A percentile compares a stretch with the other conserved stretches of the same genome.
Evolutionary conservation across 1,140 invertebrate genomes (phyloP).

Genomic region (Ericerus pela): DNA sequence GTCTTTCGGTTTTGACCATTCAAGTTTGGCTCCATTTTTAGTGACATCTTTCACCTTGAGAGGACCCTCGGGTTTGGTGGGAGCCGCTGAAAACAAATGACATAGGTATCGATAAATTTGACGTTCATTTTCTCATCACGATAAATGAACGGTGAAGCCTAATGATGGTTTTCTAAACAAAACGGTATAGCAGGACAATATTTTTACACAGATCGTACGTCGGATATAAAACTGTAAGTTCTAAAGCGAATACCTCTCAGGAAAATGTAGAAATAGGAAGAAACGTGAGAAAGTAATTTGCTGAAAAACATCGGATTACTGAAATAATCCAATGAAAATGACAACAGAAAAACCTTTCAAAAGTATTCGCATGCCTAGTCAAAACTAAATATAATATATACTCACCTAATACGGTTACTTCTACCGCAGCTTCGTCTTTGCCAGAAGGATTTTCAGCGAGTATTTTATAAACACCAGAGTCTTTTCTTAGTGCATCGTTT

Average conservation of each 20-base stretch:
- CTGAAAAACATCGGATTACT: slow-evolving; percentile 15
- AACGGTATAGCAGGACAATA: no score
- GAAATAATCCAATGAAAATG: slow-evolving; percentile 6
- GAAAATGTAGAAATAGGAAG: no score
- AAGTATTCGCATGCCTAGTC: background rate
- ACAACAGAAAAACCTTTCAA: slow-evolving; percentile 6
- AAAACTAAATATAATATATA: slow-evolving; percentile 18
- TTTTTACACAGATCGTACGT: no score
- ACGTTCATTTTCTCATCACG: background rate
- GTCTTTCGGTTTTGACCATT: slow-evolving; percentile 95
- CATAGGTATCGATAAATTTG: background rate
- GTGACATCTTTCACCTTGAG: slow-evolving; percentile 85
- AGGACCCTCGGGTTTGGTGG: slow-evolving; percentile 74
- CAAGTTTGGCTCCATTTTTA: slow-evolving; percentile 77
- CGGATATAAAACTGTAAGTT: no score
- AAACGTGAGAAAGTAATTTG: no score
- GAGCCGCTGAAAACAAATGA: slow-evolving; percentile 40
- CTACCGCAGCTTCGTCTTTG: slow-evolving; percentile 81
- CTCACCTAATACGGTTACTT: slow-evolving; percentile 75
- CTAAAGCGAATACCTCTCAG: no score
- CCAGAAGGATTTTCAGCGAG: slow-evolving; percentile 84
- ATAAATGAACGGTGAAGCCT: background rate
- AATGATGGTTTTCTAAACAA: no score
- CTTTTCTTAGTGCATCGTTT: slow-evolving; percentile 61
- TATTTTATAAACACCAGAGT: slow-evolving; percentile 82